phyloP scores from a whole-genome alignment of 2,888 invertebrate genomes.

The Aleiodes leptofemur region DNA sequence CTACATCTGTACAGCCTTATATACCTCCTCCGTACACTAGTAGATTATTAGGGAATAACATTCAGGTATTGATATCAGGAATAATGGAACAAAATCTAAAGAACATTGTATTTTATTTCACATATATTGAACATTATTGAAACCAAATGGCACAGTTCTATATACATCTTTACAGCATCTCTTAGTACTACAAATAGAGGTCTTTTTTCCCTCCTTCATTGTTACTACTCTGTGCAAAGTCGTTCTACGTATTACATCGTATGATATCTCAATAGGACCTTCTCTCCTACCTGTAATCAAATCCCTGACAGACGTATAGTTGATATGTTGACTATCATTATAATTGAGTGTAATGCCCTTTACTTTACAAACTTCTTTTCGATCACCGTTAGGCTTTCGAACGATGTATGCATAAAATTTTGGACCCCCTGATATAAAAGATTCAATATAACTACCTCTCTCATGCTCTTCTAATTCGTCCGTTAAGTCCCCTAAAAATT shows the following conservation, averaged over 20 bases:
- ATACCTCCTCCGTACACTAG: no score
- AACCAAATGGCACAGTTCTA: constrained; percentile 24
- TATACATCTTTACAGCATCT: neutral
- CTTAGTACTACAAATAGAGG: constrained; percentile 2
- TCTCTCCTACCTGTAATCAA: constrained; percentile 25
- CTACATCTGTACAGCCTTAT: no score
- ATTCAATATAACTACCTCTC: constrained; percentile 61
- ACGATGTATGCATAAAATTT: constrained; percentile 63
- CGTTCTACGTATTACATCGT: neutral
- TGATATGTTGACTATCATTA: constrained; percentile 38
- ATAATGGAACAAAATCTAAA: no score
- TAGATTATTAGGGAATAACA: no score
- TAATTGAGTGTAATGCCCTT: constrained; percentile 52
- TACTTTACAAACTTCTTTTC: constrained; percentile 56
- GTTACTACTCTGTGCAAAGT: constrained; percentile 7
- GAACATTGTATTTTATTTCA: no score
- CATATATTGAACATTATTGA: no score
- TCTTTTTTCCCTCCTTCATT: constrained; percentile 9
- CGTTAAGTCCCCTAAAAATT: constrained; percentile 67
- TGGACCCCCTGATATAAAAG: constrained; percentile 67
- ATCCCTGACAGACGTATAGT: constrained; percentile 40
- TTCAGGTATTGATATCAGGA: no score
- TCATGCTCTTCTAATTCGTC: constrained; percentile 63
- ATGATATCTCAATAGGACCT: constrained; percentile 29
- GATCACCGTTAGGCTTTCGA: constrained; percentile 11